Evolutionary conservation across 1,140 invertebrate genomes (phyloP).

Genomic region (Drosophila bipectinata): DNA sequence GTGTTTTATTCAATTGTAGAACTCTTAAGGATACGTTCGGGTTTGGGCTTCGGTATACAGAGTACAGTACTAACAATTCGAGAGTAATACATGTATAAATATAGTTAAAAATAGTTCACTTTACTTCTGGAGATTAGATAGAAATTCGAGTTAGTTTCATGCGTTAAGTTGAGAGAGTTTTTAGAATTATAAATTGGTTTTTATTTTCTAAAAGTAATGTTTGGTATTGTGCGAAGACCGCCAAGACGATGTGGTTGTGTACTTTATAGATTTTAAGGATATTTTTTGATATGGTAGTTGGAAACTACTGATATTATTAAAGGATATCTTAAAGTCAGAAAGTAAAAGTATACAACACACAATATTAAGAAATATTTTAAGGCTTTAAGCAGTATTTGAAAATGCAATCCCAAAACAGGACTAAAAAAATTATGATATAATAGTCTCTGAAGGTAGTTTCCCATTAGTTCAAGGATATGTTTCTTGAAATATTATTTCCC

Average conservation of each 20-base stretch:
- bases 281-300: background rate
- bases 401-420: background rate
- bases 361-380: background rate
- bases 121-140: conserved; percentile 61
- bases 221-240: conserved; percentile 16
- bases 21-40: conserved; percentile 1
- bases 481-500: background rate
- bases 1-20: conserved; percentile 35
- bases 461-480: background rate
- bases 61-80: conserved; percentile 55
- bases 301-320: background rate
- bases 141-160: conserved; percentile 80
- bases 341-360: no score
- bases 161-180: conserved; percentile 53
- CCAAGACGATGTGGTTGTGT: conserved; percentile 6
- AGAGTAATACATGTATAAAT: conserved; percentile 39
- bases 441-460: background rate
- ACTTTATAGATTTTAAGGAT: conserved; percentile 2
- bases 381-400: background rate
- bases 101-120: conserved; percentile 53
- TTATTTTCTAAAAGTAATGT: conserved; percentile 32
- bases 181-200: conserved; percentile 22
- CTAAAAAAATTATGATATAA: background rate
- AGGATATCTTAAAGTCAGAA: no score
- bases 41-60: conserved; percentile 40